Percentiles rank a stretch among this genome's conserved stretches.
Evolutionary conservation across 2,113 vertebrate genomes (phyloP).

Genomic region (Rostratula benghalensis): DNA sequence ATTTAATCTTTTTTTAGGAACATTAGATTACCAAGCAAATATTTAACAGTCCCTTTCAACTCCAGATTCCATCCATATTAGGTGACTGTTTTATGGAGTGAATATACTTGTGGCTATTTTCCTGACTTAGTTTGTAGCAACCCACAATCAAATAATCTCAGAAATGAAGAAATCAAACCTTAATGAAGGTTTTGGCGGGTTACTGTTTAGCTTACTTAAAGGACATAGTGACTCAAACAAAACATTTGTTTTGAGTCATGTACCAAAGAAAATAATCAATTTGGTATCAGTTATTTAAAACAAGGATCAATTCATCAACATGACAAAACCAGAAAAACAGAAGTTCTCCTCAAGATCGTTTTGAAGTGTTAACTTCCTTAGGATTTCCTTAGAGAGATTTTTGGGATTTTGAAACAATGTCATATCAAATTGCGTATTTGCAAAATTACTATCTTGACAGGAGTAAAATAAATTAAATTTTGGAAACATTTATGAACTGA

Average conservation of each 20-base stretch:
- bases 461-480: not conserved
- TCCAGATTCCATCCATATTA: not conserved
- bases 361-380: not conserved
- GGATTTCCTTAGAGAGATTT: not conserved
- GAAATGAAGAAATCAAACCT: not conserved
- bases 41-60: constrained; percentile 1
- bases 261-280: not conserved
- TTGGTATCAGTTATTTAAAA: not conserved
- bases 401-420: not conserved
- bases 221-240: not conserved
- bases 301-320: not conserved
- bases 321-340: not conserved
- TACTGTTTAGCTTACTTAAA: not conserved
- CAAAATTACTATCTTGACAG: not conserved
- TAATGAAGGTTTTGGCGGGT: not conserved
- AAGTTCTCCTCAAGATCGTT: not conserved
- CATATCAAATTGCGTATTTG: not conserved
- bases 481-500: not conserved
- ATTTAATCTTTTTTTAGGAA: constrained; percentile 7
- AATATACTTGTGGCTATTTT: not conserved
- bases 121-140: not conserved
- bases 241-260: not conserved
- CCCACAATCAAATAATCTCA: not conserved
- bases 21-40: not conserved
- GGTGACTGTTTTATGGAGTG: not conserved